Conservation (phyloP, 2,888 invertebrate genomes). For the Acholoe squamosa region DNA sequence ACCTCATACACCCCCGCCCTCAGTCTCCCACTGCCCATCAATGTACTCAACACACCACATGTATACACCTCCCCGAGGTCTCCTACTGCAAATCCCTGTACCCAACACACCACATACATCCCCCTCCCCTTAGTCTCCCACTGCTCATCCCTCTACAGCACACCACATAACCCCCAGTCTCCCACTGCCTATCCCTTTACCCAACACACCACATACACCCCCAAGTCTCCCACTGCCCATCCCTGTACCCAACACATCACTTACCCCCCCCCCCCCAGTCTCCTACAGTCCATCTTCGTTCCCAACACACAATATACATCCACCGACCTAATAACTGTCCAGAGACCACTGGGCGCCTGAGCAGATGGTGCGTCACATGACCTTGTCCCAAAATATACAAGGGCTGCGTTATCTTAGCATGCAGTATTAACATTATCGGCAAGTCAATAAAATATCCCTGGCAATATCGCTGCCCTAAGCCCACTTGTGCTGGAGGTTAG, state of each 20-base stretch:
- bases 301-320: no score
- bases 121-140: background rate
- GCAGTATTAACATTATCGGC: no score
- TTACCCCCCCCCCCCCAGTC: background rate
- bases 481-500: no score
- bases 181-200: background rate
- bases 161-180: background rate
- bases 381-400: no score
- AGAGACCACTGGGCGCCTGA: no score
- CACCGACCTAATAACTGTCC: no score
- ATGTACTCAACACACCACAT: no score
- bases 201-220: background rate
- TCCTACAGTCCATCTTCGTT: background rate
- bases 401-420: no score
- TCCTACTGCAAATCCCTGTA: background rate
- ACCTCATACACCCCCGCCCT: background rate
- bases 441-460: no score
- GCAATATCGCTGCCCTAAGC: no score
- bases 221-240: background rate
- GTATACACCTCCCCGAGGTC: background rate
- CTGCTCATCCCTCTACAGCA: background rate
- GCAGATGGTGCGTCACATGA: no score
- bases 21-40: background rate
- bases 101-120: background rate
- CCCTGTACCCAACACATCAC: background rate